Evolutionary conservation across 1,140 invertebrate genomes (phyloP), one percentile per base, ranked within the genome.

Genomic region (Rhizoglyphus robini): DNA sequence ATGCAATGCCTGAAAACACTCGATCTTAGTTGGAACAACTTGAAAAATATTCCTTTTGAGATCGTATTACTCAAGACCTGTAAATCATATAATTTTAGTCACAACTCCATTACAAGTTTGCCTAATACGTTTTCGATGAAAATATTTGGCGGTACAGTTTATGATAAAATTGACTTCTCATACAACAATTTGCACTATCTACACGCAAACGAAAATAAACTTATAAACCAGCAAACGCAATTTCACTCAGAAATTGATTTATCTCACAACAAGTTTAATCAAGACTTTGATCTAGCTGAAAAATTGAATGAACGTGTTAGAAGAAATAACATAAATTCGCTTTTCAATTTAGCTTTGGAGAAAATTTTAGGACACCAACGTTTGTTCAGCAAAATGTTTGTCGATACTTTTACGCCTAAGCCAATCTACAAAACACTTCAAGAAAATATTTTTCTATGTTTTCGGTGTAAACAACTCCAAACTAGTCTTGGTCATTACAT

Each of bases 131-230:
- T 60, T 11, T 32, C 27, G 27, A 29, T 29, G 13, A 15, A 32
- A 3, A 34, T 60, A 2, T 3, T 60, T 46, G 15, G 58, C 27
- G 2, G 2, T 60, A 11, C 27, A 11, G n/a, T 15, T 20, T 60
- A 60, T 27, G 15, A 15, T 60, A 30, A 60, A 46, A 60, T 60
- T 60, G 58, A 60, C 36, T 60, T 60, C 11, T 60, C 58, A 8
- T 32, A 60, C 29, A 60, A 60, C 27, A 29, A 3, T 27, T 25
- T 51, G 18, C 18, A 27, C 18, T 41, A 11, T 18, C 36, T 41
- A 11, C 36, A 41, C 8, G 18, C 36, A 41, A 41, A 41, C 18
- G 36, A 41, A 41, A 41, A 8, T 41, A 41, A 11, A 11, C 18
- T 18, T 11, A 41, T 11, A 11, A 41, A 11, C 36, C 8, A 41